A percentile compares a stretch with the other conserved stretches of the same genome.
Evolutionary conservation across 1,140 invertebrate species (phyloP).

Genomic region (Frieseomelitta varia): DNA sequence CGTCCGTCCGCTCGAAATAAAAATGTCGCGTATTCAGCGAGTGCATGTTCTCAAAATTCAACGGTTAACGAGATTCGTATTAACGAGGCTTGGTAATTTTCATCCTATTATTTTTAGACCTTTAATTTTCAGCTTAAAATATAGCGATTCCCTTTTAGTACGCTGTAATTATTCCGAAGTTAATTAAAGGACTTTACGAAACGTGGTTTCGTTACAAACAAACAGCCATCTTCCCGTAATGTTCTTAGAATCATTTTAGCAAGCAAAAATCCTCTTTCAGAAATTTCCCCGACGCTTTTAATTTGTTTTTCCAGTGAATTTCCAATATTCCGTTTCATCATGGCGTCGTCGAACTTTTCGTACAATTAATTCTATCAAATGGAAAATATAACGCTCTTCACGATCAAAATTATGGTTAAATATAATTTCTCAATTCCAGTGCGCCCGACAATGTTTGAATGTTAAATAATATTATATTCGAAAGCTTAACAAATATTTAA

Average conservation of each 20-base stretch:
- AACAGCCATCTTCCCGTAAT: not conserved
- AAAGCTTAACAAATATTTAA: not conserved
- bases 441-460: not conserved
- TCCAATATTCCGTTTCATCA: no score
- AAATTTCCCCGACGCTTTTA: not conserved
- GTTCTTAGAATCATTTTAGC: not conserved
- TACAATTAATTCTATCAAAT: no score
- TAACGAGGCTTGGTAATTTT: not conserved
- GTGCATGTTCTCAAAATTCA: not conserved
- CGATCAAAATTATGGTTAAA: not conserved
- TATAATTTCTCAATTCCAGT: not conserved
- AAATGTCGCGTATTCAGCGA: not conserved
- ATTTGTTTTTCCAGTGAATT: no score
- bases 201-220: not conserved
- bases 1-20: no score
- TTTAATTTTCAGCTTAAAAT: constrained; percentile 2
- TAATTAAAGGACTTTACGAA: not conserved
- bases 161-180: not conserved
- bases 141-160: not conserved
- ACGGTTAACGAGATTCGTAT: not conserved
- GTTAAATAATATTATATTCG: not conserved
- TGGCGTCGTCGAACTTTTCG: no score
- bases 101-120: not conserved
- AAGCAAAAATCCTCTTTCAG: not conserved
- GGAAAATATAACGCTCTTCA: not conserved